phyloP scores from a whole-genome alignment of 2,888 invertebrate species.

The Drosophila paucipuncta region DNA sequence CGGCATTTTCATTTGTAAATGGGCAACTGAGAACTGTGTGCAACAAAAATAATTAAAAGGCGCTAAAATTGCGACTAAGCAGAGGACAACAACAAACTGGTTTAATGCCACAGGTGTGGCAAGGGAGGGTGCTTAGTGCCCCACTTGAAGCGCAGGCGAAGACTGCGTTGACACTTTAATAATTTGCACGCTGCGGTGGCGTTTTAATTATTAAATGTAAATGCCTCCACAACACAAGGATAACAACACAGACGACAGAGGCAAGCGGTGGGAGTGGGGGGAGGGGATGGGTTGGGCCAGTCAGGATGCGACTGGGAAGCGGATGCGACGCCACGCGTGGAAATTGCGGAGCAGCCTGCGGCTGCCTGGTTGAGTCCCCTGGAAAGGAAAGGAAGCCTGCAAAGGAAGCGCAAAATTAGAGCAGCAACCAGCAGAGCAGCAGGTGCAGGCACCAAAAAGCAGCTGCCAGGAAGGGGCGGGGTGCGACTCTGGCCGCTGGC shows the following conservation, averaged over 20 bases:
- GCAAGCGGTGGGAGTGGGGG: background rate
- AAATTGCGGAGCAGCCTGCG: constrained; percentile 74
- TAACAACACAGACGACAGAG: constrained; percentile 21
- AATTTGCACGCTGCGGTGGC: constrained; percentile 81
- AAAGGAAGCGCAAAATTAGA: constrained; percentile 75
- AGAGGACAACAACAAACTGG: constrained; percentile 17
- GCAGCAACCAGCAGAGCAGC: constrained; percentile 43
- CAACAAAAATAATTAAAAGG: constrained; percentile 72
- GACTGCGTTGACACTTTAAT: constrained; percentile 82
- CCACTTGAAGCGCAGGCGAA: constrained; percentile 44
- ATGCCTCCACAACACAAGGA: constrained; percentile 35
- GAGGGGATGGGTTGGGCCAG: background rate
- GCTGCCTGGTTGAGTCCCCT: constrained; percentile 43
- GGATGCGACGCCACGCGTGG: constrained; percentile 73
- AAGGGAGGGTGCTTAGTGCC: background rate
- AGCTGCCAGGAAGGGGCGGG: background rate
- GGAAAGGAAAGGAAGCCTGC: constrained; percentile 7
- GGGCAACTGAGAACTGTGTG: constrained; percentile 35
- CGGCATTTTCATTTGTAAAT: constrained; percentile 62
- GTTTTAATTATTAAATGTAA: constrained; percentile 84
- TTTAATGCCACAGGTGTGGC: constrained; percentile 22
- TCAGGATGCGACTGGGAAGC: constrained; percentile 57
- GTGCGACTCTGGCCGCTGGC: constrained; percentile 46
- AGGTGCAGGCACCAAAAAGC: constrained; percentile 32
- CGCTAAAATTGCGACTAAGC: constrained; percentile 63